These are phyloP conservation scores for Drosophila watanabei DNA, from an alignment of 1,140 invertebrate genomes.

Conservation along the genomic window DNA sequence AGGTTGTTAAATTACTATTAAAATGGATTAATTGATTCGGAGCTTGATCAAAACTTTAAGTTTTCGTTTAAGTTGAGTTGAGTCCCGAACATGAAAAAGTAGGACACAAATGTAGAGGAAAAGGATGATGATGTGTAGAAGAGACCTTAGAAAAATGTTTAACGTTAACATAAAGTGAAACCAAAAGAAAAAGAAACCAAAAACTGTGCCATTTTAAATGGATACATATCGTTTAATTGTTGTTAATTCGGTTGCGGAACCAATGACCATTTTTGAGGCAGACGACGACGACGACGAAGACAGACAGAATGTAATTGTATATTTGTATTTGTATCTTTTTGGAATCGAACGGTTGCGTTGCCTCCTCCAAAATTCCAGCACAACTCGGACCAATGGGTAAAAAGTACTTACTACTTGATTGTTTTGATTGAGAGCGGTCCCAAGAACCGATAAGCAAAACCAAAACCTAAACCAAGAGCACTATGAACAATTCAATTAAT, in stretches of 20 bases:
- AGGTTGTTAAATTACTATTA: conserved; percentile 14
- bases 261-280: conserved; percentile 64
- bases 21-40: conserved; percentile 6
- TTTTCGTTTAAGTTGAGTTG: conserved; percentile 3
- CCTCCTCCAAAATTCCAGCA: conserved; percentile 19
- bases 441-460: conserved; percentile 14
- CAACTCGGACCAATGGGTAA: conserved; percentile 56
- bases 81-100: conserved; percentile 5
- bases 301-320: conserved; percentile 28
- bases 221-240: conserved; percentile 81
- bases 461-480: conserved; percentile 1
- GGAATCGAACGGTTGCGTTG: conserved; percentile 20
- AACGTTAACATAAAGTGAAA: conserved; percentile 37
- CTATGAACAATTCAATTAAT: conserved; percentile 21
- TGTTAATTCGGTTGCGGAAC: conserved; percentile 76
- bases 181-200: background rate
- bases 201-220: conserved; percentile 74
- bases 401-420: conserved; percentile 30
- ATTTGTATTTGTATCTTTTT: conserved; percentile 51
- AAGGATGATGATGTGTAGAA: background rate
- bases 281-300: background rate
- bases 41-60: conserved; percentile 25
- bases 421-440: conserved; percentile 36
- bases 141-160: conserved; percentile 39
- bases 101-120: conserved; percentile 9